A percentile compares a stretch with the other conserved stretches of the same genome.
These are phyloP conservation scores for Zosterops japonicus DNA, from an alignment of 2,113 vertebrate genomes.

Conservation along the genomic window DNA sequence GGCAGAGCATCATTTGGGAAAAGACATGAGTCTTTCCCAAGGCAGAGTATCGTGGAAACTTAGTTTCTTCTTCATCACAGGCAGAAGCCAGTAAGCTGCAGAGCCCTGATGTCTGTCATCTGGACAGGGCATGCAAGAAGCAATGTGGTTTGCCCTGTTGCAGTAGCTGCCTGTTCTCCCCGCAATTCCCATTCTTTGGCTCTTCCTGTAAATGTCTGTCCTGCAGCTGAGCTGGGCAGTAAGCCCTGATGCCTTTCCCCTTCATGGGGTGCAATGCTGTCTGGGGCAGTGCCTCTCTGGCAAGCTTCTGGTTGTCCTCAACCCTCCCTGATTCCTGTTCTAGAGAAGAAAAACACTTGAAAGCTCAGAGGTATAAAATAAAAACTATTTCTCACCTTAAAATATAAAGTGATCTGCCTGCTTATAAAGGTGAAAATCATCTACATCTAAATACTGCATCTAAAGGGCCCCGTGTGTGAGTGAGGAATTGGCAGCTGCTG, in stretches of 20 bases:
- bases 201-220: background rate
- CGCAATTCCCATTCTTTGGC: background rate
- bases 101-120: background rate
- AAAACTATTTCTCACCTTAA: background rate
- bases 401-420: background rate
- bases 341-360: background rate
- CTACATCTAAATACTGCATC: background rate
- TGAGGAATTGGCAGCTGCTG: background rate
- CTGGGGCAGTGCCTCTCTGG: background rate
- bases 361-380: background rate
- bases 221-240: background rate
- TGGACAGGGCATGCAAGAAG: background rate
- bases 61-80: background rate
- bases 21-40: background rate
- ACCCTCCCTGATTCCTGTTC: background rate
- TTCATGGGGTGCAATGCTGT: rapidly evolving
- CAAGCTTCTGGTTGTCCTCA: background rate
- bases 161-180: background rate
- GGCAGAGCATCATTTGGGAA: background rate
- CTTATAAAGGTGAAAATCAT: background rate
- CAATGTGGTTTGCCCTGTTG: background rate
- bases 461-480: background rate
- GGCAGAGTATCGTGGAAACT: background rate
- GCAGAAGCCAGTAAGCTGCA: background rate
- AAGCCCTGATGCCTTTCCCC: background rate